Evolutionary conservation across 2,797 vertebrate genomes (phyloP), one percentile per base, ranked within the genome.

Genomic region (Brotula barbata): DNA sequence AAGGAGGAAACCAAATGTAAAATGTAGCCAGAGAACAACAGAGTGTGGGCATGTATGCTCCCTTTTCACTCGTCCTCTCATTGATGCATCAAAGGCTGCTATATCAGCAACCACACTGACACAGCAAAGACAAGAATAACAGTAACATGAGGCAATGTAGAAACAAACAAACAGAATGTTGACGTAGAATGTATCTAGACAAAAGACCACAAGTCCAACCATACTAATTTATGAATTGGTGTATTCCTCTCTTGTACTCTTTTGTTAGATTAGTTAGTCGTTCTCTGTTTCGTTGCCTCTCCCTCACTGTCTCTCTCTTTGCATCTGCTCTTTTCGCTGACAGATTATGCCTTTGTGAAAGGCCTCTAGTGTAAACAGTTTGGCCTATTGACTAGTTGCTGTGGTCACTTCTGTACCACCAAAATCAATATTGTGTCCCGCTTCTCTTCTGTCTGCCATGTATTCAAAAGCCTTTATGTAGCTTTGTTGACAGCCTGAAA

Each of bases 341-440:
- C 16, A 14, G 20, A 37, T 34, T 1, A 11, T 1, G 33, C 21
- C 47, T 75, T 63, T 69, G 73, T 79, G 41, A 13, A 4, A n/a
- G 17, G 50, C 25, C 68, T 37, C 42, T 43, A 59, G 47, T 53
- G 5, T 47, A n/a, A 46, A 68, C 60, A 19, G 34, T 47, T 73
- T 48, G 25, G 17, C 62, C 21, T 59, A 60, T 68, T 5, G 60
- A 68, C 50, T 22, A 2, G 22, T 50, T 46, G 41, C 63, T 51
- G 6, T 25, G 12, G 56, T 50, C 48, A 28, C 57, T 52, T 25
- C 33, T 73, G 43, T 33, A 3, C 44, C 16, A 1, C n/a, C 33
- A 2, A 15, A 33, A 82, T 82, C 78, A 12, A 80, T 82, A 28
- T 21, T 0, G n/a, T 40, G 12, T 68, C 73, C 68, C 49, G 43